Evolutionary conservation across 2,797 vertebrate species (phyloP), one percentile per base, ranked within the genome.

Genomic region (Myotis myotis): DNA sequence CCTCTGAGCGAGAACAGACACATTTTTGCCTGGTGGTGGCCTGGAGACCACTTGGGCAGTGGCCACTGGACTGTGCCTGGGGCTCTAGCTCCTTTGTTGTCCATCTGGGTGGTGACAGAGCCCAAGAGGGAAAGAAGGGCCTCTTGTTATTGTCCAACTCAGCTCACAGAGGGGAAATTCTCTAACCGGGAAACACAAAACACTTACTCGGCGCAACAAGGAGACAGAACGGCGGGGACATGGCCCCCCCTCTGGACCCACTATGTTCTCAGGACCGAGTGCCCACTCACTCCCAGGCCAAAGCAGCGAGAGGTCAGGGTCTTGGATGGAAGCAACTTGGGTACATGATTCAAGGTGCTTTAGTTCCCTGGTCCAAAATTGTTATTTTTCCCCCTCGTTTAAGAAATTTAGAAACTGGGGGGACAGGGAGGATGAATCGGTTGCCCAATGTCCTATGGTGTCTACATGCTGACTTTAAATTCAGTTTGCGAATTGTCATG

Each of bases 341-440:
- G 23, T 47, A 20, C 30, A 8, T 28, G 8, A 25, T 8, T 72
- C 30, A 64, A n/a, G 49, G 5, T 28, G 41, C 41, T 80, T 75
- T 60, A 12, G 11, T 23, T 53, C 28, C 23, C 55, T 22, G 8
- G 25, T 11, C 15, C 25, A 55, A 57, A 49, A 25, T 62, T 5
- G 8, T 74, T 62, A 6, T 72, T 89, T 89, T 83, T 12, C 57
- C 25, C 57, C 16, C 47, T 90, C 10, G 5, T 47, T 89, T 74
- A 68, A 80, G 55, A 53, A 74, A 36, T 57, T 62, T 64, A 36
- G 75, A 93, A 75, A 75, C 30, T 68, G 57, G 44, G 87, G 33
- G 9, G 81, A 12, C 12, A 51, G 12, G 7, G 41, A 51, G 30
- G 8, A 22, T 74, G 36, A 78, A 20, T 44, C 7, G n/a, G 0